These are phyloP conservation scores for Drosophila neocordata DNA, from an alignment of 1,140 invertebrate species.

Conservation along the genomic window DNA sequence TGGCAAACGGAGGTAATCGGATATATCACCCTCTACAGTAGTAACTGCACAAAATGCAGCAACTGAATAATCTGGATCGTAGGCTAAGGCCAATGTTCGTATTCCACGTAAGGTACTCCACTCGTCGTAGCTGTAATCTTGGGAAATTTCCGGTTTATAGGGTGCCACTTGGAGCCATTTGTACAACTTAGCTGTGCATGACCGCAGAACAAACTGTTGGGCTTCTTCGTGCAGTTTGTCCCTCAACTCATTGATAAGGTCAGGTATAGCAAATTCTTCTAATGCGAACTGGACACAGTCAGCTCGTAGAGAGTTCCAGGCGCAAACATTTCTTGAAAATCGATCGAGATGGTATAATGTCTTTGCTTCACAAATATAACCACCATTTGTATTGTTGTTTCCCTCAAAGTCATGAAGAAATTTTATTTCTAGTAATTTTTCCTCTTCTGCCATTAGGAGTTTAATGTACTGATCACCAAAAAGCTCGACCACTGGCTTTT, in stretches of 20 bases:
- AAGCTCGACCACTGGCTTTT: conserved; percentile 96
- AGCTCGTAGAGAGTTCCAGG: conserved; percentile 96
- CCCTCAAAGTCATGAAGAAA: conserved; percentile 91
- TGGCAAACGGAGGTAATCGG: conserved; percentile 94
- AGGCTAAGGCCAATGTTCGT: conserved; percentile 94
- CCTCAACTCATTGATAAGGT: conserved; percentile 94
- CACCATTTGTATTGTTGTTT: conserved; percentile 85
- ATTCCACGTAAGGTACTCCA: conserved; percentile 94
- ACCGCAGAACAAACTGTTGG: conserved; percentile 93
- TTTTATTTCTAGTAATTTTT: conserved; percentile 90
- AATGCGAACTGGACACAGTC: conserved; percentile 95
- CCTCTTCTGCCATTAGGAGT: conserved; percentile 92
- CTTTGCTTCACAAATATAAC: conserved; percentile 91
- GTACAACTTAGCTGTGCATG: conserved; percentile 92
- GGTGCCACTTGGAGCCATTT: conserved; percentile 97
- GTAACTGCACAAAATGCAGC: conserved; percentile 95
- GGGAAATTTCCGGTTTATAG: conserved; percentile 86
- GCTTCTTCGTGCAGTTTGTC: conserved; percentile 92
- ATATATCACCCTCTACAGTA: conserved; percentile 94
- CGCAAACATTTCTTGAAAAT: conserved; percentile 96
- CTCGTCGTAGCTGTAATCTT: conserved; percentile 94
- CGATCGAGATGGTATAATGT: conserved; percentile 96
- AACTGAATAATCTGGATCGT: conserved; percentile 91
- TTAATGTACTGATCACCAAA: conserved; percentile 95
- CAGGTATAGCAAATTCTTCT: conserved; percentile 94